phyloP scores from a whole-genome alignment of 2,797 vertebrate species.

The Enteromius thamalakanensis region DNA sequence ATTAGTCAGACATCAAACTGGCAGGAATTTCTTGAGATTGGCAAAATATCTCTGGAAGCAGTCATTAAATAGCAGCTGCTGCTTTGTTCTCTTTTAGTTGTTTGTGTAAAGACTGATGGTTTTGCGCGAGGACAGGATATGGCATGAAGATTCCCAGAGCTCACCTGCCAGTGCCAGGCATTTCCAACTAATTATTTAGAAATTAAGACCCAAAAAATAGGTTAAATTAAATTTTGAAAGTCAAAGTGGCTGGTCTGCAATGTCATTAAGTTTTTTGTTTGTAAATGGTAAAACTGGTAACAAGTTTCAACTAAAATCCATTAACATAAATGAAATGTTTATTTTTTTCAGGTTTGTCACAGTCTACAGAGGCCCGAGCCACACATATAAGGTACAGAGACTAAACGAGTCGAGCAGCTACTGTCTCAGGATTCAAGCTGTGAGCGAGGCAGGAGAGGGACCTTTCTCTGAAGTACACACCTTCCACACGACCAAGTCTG shows the following conservation, averaged over 20 bases:
- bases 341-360: conserved; percentile 85
- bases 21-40: conserved; percentile 19
- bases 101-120: conserved; percentile 22
- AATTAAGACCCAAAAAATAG: conserved; percentile 9
- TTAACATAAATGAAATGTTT: neutral
- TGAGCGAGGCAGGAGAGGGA: conserved; percentile 90
- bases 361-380: conserved; percentile 94
- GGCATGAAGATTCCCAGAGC: conserved; percentile 48
- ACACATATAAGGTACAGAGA: conserved; percentile 96
- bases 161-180: conserved; percentile 3
- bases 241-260: neutral
- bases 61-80: conserved; percentile 48
- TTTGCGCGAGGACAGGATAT: conserved; percentile 28
- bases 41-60: conserved; percentile 16
- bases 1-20: conserved; percentile 22
- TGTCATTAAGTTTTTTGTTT: conserved; percentile 1
- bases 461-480: conserved; percentile 89
- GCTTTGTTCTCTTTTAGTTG: conserved; percentile 14
- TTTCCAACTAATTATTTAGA: neutral
- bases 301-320: too few relatives aligned
- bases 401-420: conserved; percentile 91
- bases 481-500: conserved; percentile 93
- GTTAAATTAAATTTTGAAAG: neutral
- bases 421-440: conserved; percentile 93
- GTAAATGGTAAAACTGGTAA: too few relatives aligned